Percentiles rank a stretch among this genome's conserved stretches.
These are phyloP conservation scores for Tangara arthus DNA, from an alignment of 2,797 vertebrate genomes.

Conservation along the genomic window DNA sequence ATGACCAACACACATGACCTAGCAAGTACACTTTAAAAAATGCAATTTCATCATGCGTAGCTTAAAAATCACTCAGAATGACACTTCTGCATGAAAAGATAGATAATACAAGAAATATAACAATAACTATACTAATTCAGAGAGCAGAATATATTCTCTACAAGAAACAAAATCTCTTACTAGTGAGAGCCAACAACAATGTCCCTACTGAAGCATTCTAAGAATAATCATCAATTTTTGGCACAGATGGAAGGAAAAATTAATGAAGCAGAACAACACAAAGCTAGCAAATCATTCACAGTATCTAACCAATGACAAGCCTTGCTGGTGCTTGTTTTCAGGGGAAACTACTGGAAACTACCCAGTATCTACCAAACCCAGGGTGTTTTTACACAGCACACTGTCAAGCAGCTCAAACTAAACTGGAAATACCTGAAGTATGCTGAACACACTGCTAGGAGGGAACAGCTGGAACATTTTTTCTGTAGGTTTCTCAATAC, in stretches of 20 bases:
- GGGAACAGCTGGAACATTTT: background rate
- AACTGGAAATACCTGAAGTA: background rate
- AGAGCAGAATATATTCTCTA: background rate
- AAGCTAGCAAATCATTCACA: constrained; percentile 18
- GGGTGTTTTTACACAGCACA: background rate
- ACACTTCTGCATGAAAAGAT: background rate
- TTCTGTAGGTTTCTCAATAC: background rate
- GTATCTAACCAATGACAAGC: constrained; percentile 12
- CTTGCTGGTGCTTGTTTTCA: background rate
- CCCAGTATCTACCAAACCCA: background rate
- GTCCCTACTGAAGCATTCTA: background rate
- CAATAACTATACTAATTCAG: background rate
- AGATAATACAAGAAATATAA: background rate
- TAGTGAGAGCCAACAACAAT: background rate
- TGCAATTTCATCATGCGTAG: background rate
- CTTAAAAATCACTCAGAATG: background rate
- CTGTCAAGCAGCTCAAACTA: background rate
- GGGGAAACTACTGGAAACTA: background rate
- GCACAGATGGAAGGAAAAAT: constrained; percentile 14
- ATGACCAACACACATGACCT: background rate
- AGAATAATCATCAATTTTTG: constrained; percentile 38
- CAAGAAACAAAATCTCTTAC: background rate
- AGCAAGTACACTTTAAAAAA: background rate
- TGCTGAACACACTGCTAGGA: background rate
- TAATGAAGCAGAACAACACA: background rate